Evolutionary conservation across 2,797 vertebrate genomes (phyloP), one percentile per base, ranked within the genome.

Genomic region (Cheirogaleus major): DNA sequence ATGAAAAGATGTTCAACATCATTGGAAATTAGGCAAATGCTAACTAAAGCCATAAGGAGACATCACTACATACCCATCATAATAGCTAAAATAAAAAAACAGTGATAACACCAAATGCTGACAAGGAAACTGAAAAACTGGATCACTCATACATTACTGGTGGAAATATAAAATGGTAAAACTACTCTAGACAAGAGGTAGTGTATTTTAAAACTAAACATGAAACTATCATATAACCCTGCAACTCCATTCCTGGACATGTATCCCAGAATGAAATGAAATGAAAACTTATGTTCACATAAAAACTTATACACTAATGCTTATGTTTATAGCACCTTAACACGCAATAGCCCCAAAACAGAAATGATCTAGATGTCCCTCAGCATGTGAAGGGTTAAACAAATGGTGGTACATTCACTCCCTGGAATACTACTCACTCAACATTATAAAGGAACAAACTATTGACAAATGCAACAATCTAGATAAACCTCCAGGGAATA

Each of bases 121-220:
- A 22, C 2, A 17, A 91, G 11, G 35, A 81, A 17, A 2, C 43
- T 48, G 17, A 90, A 91, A 95, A 75, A 75, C 27, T 23, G 27
- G 27, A 76, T 45, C 27, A 76, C 14, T 83, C 20, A 7, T 25
- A 67, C 41, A 70, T 22, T 43, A 78, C 27, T 50, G 27, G 14
- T 38, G 11, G 32, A n/a, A 35, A 12, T 88, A 32, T 35, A 61
- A 41, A 69, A 63, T n/a, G 32, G 41, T 12, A 45, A 69, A 70
- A 57, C 30, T 23, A 87, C 9, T 57, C 38, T 76, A 7, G 23
- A 63, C 41, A 80, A 91, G 45, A 82, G 23, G 48, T 35, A 91
- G 65, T 59, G 14, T 48, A 84, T 78, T 84, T 73, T 59, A 67
- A 95, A 95, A 91, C n/a, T 91, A 91, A 91, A 91, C 35, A 87